Percentiles rank a stretch among this genome's conserved stretches.
phyloP scores from a whole-genome alignment of 1,140 invertebrate species.

The Drosophila nasuta region DNA sequence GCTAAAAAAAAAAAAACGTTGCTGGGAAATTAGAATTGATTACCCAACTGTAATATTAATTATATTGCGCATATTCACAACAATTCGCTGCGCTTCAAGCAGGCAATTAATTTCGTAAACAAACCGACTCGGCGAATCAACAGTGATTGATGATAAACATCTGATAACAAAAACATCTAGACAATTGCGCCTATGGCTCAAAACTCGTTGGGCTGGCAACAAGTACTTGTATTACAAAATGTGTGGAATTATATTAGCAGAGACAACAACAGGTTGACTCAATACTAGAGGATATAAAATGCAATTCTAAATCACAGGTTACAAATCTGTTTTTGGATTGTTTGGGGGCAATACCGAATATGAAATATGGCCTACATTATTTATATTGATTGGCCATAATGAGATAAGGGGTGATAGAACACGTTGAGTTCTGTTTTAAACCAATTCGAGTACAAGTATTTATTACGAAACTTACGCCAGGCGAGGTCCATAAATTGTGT shows the following conservation, averaged over 20 bases:
- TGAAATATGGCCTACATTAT: constrained; percentile 54
- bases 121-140: constrained; percentile 19
- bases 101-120: constrained; percentile 33
- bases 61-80: constrained; percentile 19
- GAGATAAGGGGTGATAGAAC: constrained; percentile 49
- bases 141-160: constrained; percentile 39
- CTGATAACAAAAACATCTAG: constrained; percentile 38
- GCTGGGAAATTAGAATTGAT: neutral
- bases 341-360: constrained; percentile 26
- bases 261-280: constrained; percentile 14
- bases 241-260: neutral
- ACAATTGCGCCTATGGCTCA: neutral
- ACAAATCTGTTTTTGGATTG: neutral
- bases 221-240: constrained; percentile 4
- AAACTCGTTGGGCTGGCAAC: constrained; percentile 32
- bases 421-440: neutral
- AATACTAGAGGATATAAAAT: constrained; percentile 2
- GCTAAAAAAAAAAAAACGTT: neutral
- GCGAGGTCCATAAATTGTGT: constrained; percentile 54
- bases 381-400: constrained; percentile 57
- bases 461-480: constrained; percentile 26
- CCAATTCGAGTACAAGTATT: constrained; percentile 19
- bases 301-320: neutral
- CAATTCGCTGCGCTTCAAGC: constrained; percentile 12
- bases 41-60: constrained; percentile 18